These are phyloP conservation scores for Pelmatolapia mariae DNA, from an alignment of 2,113 vertebrate species.

Conservation along the genomic window DNA sequence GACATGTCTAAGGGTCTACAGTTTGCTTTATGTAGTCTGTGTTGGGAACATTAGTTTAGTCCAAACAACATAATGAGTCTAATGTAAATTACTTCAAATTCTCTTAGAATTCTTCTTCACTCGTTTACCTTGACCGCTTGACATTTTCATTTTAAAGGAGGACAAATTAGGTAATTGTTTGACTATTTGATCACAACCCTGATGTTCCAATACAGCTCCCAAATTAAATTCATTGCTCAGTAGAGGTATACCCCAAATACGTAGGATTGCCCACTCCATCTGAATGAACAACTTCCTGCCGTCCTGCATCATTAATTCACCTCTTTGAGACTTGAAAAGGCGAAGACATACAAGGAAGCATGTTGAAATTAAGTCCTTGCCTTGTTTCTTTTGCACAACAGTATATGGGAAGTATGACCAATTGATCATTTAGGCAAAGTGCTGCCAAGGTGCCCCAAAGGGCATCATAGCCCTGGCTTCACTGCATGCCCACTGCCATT, in stretches of 20 bases:
- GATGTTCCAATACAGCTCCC: neutral
- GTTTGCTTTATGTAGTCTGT: neutral
- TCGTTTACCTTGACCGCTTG: neutral
- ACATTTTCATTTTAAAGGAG: neutral
- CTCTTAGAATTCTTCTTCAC: neutral
- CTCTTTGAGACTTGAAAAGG: neutral
- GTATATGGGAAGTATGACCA: neutral
- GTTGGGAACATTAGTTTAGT: neutral
- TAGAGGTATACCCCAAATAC: fast-evolving
- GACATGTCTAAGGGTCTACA: neutral
- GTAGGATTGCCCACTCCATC: neutral
- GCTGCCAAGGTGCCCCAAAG: neutral
- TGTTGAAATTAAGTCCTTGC: neutral
- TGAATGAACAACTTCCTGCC: neutral
- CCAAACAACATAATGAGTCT: neutral
- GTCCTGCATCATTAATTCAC: neutral
- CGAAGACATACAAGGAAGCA: neutral
- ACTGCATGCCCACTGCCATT: neutral
- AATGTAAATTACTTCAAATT: neutral
- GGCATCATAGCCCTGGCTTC: neutral
- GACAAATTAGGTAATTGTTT: neutral
- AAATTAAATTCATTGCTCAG: neutral
- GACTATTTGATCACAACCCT: neutral
- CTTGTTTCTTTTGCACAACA: neutral
- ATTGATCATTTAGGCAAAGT: neutral